Evolutionary conservation across 2,113 vertebrate species (phyloP).

Genomic region (Peromyscus californicus): DNA sequence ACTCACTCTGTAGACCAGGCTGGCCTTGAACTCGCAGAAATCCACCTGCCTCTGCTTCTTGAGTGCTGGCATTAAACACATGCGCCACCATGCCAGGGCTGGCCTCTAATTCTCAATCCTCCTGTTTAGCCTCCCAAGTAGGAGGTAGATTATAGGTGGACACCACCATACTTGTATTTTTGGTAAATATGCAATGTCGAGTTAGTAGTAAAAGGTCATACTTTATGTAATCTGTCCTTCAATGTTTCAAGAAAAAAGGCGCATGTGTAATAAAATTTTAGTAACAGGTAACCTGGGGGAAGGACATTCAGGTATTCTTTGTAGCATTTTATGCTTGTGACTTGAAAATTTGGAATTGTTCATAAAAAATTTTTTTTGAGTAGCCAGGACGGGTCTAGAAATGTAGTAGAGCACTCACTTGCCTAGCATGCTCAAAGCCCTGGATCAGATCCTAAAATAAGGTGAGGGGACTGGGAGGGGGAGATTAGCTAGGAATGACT

Average conservation of each 20-base stretch:
- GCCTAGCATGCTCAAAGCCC: background rate
- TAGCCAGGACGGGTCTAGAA: background rate
- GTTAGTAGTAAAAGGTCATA: slow-evolving; percentile 6
- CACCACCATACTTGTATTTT: background rate
- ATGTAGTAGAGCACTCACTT: background rate
- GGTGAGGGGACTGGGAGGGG: too few relatives aligned
- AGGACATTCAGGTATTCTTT: background rate
- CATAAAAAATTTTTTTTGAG: slow-evolving; percentile 32
- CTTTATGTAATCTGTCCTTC: background rate
- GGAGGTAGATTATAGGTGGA: background rate
- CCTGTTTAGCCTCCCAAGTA: background rate
- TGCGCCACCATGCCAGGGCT: background rate
- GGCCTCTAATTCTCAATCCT: background rate
- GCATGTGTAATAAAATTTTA: slow-evolving; percentile 15
- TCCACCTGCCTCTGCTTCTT: background rate
- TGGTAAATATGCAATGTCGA: background rate
- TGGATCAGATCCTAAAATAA: background rate
- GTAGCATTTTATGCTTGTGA: slow-evolving; percentile 28
- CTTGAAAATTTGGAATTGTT: slow-evolving; percentile 38
- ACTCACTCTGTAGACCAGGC: background rate
- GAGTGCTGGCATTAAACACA: background rate
- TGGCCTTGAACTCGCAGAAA: background rate
- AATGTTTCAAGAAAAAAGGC: background rate
- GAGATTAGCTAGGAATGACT: background rate
- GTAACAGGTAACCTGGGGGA: background rate